phyloP scores from a whole-genome alignment of 2,888 invertebrate genomes.

The Calliphora vomitoria region DNA sequence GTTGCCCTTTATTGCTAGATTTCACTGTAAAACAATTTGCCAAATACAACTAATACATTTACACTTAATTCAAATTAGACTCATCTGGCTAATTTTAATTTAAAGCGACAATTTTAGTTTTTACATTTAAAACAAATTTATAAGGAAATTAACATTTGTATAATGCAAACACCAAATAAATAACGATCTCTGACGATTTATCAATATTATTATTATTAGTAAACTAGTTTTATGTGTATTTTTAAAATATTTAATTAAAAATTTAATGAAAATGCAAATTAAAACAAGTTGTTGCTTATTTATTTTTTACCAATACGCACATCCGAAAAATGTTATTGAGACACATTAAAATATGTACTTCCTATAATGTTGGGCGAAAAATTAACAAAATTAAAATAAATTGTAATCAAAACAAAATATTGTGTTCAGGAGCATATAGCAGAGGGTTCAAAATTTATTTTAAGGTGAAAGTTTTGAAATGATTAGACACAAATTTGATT shows the following conservation, averaged over 20 bases:
- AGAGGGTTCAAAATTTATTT: no score
- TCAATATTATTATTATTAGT: background rate
- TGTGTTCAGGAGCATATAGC: no score
- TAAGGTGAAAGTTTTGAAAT: no score
- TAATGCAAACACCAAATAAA: background rate
- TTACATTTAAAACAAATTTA: background rate
- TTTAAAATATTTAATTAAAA: constrained; percentile 5
- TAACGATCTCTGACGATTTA: background rate
- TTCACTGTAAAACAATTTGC: background rate
- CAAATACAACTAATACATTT: background rate
- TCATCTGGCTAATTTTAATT: constrained; percentile 10
- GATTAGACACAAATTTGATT: no score
- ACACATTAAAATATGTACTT: background rate
- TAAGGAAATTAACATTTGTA: background rate
- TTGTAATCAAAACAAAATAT: no score
- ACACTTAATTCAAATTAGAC: background rate
- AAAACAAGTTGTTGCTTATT: background rate
- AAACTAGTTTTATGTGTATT: constrained; percentile 12
- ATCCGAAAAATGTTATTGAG: constrained; percentile 20
- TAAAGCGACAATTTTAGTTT: background rate
- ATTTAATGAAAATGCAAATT: constrained; percentile 7
- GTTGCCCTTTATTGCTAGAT: background rate
- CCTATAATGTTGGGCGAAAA: background rate
- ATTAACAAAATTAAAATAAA: no score
- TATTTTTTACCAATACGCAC: background rate